phyloP scores from a whole-genome alignment of 2,113 vertebrate species.

The Ceyx melanurus region DNA sequence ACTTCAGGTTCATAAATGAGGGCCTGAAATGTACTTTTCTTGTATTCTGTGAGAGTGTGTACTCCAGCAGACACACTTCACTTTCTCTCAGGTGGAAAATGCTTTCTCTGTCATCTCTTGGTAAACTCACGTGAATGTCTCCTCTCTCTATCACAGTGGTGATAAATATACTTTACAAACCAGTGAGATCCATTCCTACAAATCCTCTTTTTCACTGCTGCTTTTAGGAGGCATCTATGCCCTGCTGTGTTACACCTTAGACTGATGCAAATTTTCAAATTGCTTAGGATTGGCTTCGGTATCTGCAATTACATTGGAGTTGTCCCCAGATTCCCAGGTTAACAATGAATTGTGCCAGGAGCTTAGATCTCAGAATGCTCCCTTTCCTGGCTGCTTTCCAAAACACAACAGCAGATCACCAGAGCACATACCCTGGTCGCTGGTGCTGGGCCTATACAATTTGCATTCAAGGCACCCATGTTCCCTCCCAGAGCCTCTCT shows the following conservation, averaged over 20 bases:
- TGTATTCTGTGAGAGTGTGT: background rate
- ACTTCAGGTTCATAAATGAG: background rate
- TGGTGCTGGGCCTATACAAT: background rate
- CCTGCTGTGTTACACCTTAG: too few species aligned
- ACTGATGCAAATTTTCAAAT: background rate
- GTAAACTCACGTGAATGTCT: background rate
- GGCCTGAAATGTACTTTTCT: background rate
- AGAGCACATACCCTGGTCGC: background rate
- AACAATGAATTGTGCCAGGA: background rate
- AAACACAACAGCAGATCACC: background rate
- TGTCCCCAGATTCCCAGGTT: background rate
- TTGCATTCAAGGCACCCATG: background rate
- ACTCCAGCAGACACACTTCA: background rate
- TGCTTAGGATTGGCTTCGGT: rapidly evolving
- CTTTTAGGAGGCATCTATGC: background rate
- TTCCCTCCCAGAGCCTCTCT: rapidly evolving
- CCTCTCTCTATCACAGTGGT: background rate
- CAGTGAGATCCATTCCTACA: background rate
- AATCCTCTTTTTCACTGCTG: background rate
- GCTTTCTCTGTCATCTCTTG: background rate
- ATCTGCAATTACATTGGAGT: background rate
- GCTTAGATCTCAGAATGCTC: background rate
- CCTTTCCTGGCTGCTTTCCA: background rate
- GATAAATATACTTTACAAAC: background rate
- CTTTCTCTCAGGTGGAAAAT: background rate